Evolutionary conservation across 2,888 invertebrate species (phyloP).

Genomic region (Amphimallon solstitiale): DNA sequence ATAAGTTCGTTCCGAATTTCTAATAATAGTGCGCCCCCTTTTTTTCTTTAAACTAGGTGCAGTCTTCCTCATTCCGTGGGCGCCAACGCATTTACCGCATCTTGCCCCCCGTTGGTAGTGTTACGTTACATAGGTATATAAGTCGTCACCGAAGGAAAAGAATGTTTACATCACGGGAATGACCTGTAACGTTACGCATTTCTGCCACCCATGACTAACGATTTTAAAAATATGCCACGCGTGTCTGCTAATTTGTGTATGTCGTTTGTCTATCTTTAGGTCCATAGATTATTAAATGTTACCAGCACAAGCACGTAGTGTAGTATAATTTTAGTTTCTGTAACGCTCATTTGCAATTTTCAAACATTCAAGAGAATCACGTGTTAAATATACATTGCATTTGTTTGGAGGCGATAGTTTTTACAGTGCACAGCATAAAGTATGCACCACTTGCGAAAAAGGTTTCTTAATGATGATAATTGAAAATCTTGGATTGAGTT

Average conservation of each 20-base stretch:
- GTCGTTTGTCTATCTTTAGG: slow-evolving; percentile 12
- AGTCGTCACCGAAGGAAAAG: not conserved
- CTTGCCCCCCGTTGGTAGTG: not conserved
- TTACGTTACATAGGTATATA: too few species aligned
- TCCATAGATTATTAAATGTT: not conserved
- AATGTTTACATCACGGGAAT: too few species aligned
- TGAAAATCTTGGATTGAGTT: too few species aligned
- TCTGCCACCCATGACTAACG: too few species aligned
- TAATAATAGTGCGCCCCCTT: slow-evolving; percentile 2
- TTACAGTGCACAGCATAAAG: too few species aligned
- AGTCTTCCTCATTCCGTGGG: slow-evolving; percentile 10
- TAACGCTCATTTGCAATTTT: too few species aligned
- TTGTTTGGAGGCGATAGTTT: too few species aligned
- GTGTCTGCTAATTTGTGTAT: not conserved
- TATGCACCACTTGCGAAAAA: too few species aligned
- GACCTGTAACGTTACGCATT: too few species aligned
- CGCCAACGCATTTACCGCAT: not conserved
- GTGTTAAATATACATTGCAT: too few species aligned
- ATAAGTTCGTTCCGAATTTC: slow-evolving; percentile 9
- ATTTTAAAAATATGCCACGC: not conserved
- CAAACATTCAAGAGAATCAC: too few species aligned
- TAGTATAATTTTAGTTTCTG: not conserved
- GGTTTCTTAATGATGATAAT: too few species aligned
- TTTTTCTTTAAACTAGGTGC: not conserved
- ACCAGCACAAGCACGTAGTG: not conserved